Base-by-base conservation (phyloP, 2,113 vertebrate species). In the Pelvicachromis taeniatus region DNA sequence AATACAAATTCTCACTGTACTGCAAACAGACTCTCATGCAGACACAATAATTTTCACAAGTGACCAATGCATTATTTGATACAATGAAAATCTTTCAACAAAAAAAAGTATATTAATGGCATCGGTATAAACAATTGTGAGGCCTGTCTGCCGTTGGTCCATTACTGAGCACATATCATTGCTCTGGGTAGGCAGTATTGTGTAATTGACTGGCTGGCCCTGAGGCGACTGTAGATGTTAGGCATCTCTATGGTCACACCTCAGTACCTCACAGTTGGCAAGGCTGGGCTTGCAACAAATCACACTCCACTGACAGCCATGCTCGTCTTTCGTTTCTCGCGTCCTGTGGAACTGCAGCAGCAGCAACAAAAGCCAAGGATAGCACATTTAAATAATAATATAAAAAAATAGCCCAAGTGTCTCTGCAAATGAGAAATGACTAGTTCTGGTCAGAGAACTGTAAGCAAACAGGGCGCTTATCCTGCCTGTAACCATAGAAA, bases 121-220 rank as follows among this genome's bases (percentile, higher is more conserved):
- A 70, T 68, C 56, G 19, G 45, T 81, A 11, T 80, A 65, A 91
- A 87, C 56, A 38, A 80, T 65, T 83, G 16, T 21, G 77, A 87
- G 70, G 78, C 87, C 65, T 35, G 82, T 88, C 89, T 89, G 84
- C 81, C 65, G 81, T 87, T 89, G 82, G 87, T 91, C 91, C 88
- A 88, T 94, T 91, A 91, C 87, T 90, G 93, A 92, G 88, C 84
- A 82, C 83, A 94, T 92, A 91, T 81, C 87, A 78, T 89, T 89
- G 92, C 92, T 93, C 83, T 63, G 87, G 93, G 87, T 93, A 93
- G 87, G 88, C 92, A 93, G 88, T 91, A 83, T 92, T 93, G 93
- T 95, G 92, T 94, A 95, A 92, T 92, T 95, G 92, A 95, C 95
- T 95, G 92, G 92, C 89, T 94, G 94, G 92, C 94, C 94, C 94